These are phyloP conservation scores for Lapara coniferarum DNA, from an alignment of 2,888 invertebrate genomes.

Conservation along the genomic window DNA sequence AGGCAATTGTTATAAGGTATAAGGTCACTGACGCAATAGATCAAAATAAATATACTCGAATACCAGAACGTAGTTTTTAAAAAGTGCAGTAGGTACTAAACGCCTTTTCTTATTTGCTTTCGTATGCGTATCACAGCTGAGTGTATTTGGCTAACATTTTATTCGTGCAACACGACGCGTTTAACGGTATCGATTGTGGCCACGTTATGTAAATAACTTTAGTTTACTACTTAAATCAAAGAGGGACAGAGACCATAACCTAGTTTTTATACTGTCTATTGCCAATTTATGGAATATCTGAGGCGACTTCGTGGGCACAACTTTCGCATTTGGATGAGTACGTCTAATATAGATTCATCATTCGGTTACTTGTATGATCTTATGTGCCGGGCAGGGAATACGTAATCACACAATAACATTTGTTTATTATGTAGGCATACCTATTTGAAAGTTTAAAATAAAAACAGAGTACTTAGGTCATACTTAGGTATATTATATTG, in stretches of 20 bases:
- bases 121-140: not conserved
- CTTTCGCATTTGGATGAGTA: not conserved
- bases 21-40: slow-evolving; percentile 28
- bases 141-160: slow-evolving; percentile 16
- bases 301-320: not conserved
- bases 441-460: no score
- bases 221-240: slow-evolving; percentile 34
- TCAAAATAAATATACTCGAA: slow-evolving; percentile 22
- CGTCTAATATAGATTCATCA: not conserved
- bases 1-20: slow-evolving; percentile 27
- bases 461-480: no score
- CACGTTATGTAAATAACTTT: slow-evolving; percentile 39
- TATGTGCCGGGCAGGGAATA: no score
- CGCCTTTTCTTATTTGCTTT: not conserved
- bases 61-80: slow-evolving; percentile 7
- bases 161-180: slow-evolving; percentile 23
- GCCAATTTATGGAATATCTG: slow-evolving; percentile 37
- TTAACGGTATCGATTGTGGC: slow-evolving; percentile 28
- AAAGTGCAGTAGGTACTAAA: slow-evolving; percentile 12
- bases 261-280: slow-evolving; percentile 50
- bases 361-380: not conserved
- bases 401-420: no score
- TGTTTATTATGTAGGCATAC: no score
- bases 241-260: slow-evolving; percentile 47
- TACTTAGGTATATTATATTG: no score